Base-by-base conservation (phyloP, 2,113 vertebrate genomes). In the Callospermophilus lateralis region DNA sequence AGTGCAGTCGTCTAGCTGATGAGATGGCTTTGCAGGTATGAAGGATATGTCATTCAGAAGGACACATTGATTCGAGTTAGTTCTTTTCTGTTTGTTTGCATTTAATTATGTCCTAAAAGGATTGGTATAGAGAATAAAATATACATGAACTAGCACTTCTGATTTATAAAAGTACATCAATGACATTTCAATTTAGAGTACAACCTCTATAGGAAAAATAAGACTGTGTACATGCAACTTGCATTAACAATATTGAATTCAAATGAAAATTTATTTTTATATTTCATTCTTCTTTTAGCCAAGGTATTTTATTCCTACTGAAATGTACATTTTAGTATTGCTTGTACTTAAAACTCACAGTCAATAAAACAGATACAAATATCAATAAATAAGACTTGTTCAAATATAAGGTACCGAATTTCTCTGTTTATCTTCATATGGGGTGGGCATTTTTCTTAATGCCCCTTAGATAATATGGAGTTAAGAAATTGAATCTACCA, bases 1-100 rank as follows among this genome's bases (percentile, higher is more conserved):
- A 37, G 1, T 94, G 89, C 96, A 92, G 16, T 4, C 0, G 89
- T 53, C 73, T 97, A 17, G 1, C 94, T 97, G 97, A 97, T 98
- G 97, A 90, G 96, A 96, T 61, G 42, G 90, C 94, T 95, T 95
- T 89, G 68, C 94, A 98, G 94, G 93, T 96, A 95, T 86, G 95
- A 97, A 97, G 79, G 84, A 73, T 92, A 39, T 95, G 95, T 96
- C 42, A 4, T 97, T 98, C 77, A 92, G 97, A 97, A 98, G 96
- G 93, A 97, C 97, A 98, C 95, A 95, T 90, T 97, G 97, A 97
- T 97, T 97, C 85, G 68, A 96, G 78, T 85, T 94, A 97, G 97
- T 92, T 94, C 94, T 95, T 96, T 97, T 97, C 93, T 96, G 92
- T 97, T 96, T 97, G 95, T 98, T 98, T 97, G 96, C 98, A 97